These are phyloP conservation scores for Pseudochirops cupreus DNA, from an alignment of 2,797 vertebrate genomes.

Conservation along the genomic window DNA sequence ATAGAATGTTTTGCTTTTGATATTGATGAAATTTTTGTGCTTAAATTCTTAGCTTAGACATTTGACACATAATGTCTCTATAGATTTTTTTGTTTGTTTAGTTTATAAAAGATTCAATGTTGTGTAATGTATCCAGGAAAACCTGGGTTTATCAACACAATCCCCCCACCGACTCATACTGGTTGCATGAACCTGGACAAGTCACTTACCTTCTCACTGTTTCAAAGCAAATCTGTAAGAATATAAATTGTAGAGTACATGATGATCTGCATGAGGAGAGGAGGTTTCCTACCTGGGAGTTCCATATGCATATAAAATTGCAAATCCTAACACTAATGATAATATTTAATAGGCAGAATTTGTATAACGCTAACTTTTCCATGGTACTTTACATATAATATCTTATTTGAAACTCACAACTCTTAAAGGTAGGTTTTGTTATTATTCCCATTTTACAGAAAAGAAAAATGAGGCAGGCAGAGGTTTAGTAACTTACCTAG, in stretches of 20 bases:
- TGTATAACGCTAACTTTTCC: background rate
- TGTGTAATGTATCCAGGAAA: background rate
- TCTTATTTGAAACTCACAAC: background rate
- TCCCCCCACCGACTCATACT: background rate
- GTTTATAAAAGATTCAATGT: background rate
- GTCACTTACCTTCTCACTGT: background rate
- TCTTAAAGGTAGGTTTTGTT: background rate
- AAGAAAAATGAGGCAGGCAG: background rate
- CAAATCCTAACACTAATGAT: background rate
- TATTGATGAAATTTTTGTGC: background rate
- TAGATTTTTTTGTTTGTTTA: background rate
- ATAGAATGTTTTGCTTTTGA: background rate
- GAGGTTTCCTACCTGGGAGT: background rate
- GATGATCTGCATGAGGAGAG: background rate
- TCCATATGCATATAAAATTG: background rate
- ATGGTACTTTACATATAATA: background rate
- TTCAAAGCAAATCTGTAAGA: background rate
- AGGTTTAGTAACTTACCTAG: no score
- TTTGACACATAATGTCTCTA: background rate
- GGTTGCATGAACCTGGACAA: background rate
- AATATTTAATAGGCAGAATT: background rate
- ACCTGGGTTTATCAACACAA: background rate
- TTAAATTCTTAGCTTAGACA: constrained; percentile 16
- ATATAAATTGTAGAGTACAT: background rate
- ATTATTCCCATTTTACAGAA: background rate